Base-by-base conservation (phyloP, 2,888 invertebrate species). In the Nezara viridula region DNA sequence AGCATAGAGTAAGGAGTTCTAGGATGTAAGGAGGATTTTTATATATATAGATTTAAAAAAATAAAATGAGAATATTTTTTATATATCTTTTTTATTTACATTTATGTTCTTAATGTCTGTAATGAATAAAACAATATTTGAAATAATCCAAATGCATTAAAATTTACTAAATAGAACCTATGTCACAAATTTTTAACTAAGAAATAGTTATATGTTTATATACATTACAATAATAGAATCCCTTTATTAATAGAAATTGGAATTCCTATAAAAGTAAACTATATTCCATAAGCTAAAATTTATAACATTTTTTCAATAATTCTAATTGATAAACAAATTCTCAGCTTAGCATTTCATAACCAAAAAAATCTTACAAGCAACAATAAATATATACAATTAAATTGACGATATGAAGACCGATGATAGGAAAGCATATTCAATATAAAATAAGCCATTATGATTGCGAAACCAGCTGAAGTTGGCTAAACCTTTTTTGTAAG, bases 401-500 rank as follows among this genome's bases (percentile, higher is more conserved):
- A 86, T 49, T 52, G 52, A 52, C 44, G 24, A 50, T 60, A 32
- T 52, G 52, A 44, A 87, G 52, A 87, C 49, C 66, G 6, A 73
- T 19, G 12, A 44, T 81, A 24, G 49, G 52, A 52, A 60, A 47
- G 32, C 50, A 44, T 2, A 60, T 37, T 52, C n/a, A n/a, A 87
- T n/a, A 81, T 24, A n/a, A n/a, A 40, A 4, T 2, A 81, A 81
- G 81, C 14, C n/a, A 50, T 27, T 88, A 90, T 21, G 90, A 37
- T 55, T 88, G 89, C 9, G 73, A 86, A 16, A 86, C 88, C 50
- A 90, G 73, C 91, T 96, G 95, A 0, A 98, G 94, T 90, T 96
- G 95, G 0, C 96, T 95, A 92, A 96, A 99, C 91, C 95, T 95
- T 90, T 95, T 95, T 93, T 99, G 99, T 86, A 99, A 93, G 90